These are phyloP conservation scores for Sphecodes monilicornis DNA, from an alignment of 2,888 invertebrate genomes.

Conservation along the genomic window DNA sequence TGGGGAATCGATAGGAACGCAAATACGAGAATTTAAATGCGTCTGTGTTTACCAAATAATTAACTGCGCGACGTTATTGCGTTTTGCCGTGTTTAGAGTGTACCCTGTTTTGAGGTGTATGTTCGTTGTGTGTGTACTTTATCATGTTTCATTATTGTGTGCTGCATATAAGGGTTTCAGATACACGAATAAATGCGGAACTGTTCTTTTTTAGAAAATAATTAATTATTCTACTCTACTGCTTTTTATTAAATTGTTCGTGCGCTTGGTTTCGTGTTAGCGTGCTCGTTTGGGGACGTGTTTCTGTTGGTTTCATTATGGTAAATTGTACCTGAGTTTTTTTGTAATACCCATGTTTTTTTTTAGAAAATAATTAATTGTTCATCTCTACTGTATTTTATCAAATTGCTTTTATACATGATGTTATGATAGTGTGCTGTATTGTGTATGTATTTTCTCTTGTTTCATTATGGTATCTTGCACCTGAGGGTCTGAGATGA, in stretches of 20 bases:
- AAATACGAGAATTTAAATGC: background rate
- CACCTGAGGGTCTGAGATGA: too few relatives aligned
- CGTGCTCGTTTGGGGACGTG: too few relatives aligned
- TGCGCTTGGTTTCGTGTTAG: too few relatives aligned
- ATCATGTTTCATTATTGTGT: background rate
- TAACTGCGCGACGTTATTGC: background rate
- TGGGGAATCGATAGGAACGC: background rate
- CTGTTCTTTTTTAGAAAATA: background rate
- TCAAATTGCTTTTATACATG: too few relatives aligned
- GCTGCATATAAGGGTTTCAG: background rate
- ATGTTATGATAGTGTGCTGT: too few relatives aligned
- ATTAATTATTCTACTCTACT: background rate
- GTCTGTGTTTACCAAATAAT: background rate
- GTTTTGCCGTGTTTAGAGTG: background rate
- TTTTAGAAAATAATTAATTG: background rate
- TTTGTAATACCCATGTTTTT: too few relatives aligned
- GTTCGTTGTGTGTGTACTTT: background rate
- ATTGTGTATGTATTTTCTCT: too few relatives aligned
- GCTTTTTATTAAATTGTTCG: too few relatives aligned
- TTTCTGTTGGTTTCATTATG: too few relatives aligned
- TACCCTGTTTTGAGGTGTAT: background rate
- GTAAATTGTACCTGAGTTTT: too few relatives aligned
- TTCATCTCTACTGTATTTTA: too few relatives aligned
- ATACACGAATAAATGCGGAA: background rate
- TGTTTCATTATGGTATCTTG: too few relatives aligned